Percentiles rank a stretch among this genome's conserved stretches.
Conservation (phyloP, 2,797 vertebrate genomes). For the Hydrophis major region DNA sequence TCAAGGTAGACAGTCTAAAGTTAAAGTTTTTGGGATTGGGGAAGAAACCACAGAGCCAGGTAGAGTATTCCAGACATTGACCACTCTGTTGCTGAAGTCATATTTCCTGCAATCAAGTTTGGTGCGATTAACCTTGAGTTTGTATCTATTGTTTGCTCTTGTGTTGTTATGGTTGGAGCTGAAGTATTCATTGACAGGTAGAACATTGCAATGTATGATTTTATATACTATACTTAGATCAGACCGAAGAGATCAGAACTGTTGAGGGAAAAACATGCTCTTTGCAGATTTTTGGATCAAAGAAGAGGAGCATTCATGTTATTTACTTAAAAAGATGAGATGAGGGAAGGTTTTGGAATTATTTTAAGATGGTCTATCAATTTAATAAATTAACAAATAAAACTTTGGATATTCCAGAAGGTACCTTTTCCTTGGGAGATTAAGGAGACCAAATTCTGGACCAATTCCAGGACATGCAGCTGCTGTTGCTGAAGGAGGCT, state of each 20-base stretch:
- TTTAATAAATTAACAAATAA: neutral
- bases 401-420: neutral
- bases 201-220: too few species aligned
- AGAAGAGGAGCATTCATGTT: neutral
- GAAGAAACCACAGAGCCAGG: too few species aligned
- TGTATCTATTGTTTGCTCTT: too few species aligned
- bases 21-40: too few species aligned
- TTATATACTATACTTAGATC: too few species aligned
- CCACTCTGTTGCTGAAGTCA: too few species aligned
- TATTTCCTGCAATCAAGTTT: too few species aligned
- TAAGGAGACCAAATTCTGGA: constrained; percentile 76
- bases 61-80: too few species aligned
- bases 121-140: too few species aligned
- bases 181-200: too few species aligned
- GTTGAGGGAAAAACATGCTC: neutral
- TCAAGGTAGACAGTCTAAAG: too few species aligned
- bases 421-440: constrained; percentile 76
- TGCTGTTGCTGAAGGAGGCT: constrained; percentile 83
- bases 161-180: too few species aligned
- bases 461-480: constrained; percentile 77
- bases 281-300: neutral
- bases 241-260: constrained; percentile 49
- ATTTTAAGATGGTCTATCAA: neutral
- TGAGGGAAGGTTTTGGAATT: neutral
- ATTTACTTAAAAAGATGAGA: neutral